Conservation (phyloP, 2,888 invertebrate genomes). For the Acutogordius australiensis region DNA sequence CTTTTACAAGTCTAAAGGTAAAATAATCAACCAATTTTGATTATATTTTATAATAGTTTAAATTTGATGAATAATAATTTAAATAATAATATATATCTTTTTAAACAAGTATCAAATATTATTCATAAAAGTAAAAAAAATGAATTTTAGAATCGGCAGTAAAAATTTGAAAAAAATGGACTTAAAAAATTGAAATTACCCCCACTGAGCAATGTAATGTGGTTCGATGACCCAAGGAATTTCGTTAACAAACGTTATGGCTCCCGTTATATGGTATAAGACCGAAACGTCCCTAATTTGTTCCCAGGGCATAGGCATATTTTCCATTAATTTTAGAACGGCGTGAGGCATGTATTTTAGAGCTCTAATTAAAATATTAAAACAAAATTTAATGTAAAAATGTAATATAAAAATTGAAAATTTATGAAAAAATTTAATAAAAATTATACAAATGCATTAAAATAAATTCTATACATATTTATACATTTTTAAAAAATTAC, state of each 20-base stretch:
- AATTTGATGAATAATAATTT: background rate
- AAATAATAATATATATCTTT: background rate
- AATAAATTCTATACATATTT: too few species aligned
- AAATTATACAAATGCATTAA: background rate
- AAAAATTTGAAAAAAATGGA: background rate
- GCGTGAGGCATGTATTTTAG: slow-evolving; percentile 99
- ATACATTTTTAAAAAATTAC: too few species aligned
- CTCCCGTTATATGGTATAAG: slow-evolving; percentile 90
- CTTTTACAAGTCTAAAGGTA: too few species aligned
- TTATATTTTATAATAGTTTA: background rate
- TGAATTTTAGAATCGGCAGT: background rate
- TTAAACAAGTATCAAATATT: background rate
- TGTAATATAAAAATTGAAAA: slow-evolving; percentile 10
- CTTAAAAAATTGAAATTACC: too few species aligned
- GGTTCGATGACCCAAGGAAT: slow-evolving; percentile 99
- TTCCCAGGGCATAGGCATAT: slow-evolving; percentile 99
- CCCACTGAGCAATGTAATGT: slow-evolving; percentile 97
- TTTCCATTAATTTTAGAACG: slow-evolving; percentile 84
- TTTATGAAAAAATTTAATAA: background rate
- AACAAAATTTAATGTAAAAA: slow-evolving; percentile 8
- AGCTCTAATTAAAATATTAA: slow-evolving; percentile 33
- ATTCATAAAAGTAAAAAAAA: too few species aligned
- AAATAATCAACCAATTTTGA: too few species aligned
- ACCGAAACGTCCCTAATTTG: slow-evolving; percentile 72
- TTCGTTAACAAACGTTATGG: slow-evolving; percentile 97